Percentiles rank a stretch among this genome's conserved stretches.
These are phyloP conservation scores for Dione vanillae DNA, from an alignment of 2,888 invertebrate species.

Conservation along the genomic window DNA sequence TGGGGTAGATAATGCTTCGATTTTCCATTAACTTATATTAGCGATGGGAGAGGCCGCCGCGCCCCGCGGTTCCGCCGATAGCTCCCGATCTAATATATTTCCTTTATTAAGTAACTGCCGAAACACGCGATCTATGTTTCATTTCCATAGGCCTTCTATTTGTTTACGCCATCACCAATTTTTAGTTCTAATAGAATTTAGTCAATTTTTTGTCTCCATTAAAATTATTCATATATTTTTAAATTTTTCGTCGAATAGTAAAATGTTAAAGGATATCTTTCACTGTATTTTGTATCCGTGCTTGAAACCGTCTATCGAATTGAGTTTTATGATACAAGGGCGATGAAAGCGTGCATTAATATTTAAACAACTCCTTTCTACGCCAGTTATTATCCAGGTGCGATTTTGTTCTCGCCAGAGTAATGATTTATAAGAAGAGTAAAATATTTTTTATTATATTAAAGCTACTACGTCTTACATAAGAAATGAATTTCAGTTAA, in stretches of 20 bases:
- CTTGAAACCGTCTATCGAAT: neutral
- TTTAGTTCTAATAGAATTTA: conserved; percentile 75
- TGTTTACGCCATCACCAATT: conserved; percentile 74
- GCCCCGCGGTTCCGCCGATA: conserved; percentile 66
- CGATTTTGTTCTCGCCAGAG: conserved; percentile 2
- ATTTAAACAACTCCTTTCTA: conserved; percentile 19
- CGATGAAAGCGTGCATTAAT: conserved; percentile 8
- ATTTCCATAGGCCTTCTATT: conserved; percentile 77
- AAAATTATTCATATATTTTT: too few species aligned
- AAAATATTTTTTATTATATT: neutral
- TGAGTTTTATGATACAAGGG: conserved; percentile 10
- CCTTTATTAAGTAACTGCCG: conserved; percentile 75
- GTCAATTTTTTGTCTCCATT: too few species aligned
- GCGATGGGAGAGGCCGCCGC: conserved; percentile 75
- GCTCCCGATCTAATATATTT: conserved; percentile 77
- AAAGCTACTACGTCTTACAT: too few species aligned
- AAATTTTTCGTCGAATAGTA: too few species aligned
- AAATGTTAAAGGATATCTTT: neutral
- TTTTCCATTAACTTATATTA: conserved; percentile 83
- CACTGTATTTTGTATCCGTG: neutral
- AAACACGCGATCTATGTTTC: conserved; percentile 82
- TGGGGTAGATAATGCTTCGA: conserved; percentile 80
- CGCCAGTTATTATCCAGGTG: conserved; percentile 9
- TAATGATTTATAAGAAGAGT: neutral
- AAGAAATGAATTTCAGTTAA: neutral